A percentile compares a stretch with the other conserved stretches of the same genome.
phyloP scores from a whole-genome alignment of 1,140 invertebrate species.

The Mylabris phalerata region DNA sequence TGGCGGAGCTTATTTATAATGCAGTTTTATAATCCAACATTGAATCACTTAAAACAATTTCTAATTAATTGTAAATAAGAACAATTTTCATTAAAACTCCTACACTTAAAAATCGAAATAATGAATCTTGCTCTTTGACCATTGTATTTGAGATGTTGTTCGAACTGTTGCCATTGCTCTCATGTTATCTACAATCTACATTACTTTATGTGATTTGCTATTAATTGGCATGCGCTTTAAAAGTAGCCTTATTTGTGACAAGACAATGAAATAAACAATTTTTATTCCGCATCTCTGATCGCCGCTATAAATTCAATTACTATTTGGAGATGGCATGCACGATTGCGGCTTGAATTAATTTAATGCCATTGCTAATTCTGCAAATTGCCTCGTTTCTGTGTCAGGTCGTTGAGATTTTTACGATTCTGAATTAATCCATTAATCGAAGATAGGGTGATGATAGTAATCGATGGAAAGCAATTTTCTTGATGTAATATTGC shows the following conservation, averaged over 20 bases:
- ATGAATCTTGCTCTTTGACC: conserved; percentile 11
- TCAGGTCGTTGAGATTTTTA: too few relatives aligned
- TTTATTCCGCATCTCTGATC: conserved; percentile 19
- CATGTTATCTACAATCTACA: conserved; percentile 25
- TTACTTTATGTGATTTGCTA: conserved; percentile 26
- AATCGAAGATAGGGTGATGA: too few relatives aligned
- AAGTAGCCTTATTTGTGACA: conserved; percentile 23
- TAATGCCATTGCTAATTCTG: conserved; percentile 17
- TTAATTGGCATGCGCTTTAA: conserved; percentile 28
- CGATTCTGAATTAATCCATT: too few relatives aligned
- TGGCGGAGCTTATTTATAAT: not conserved
- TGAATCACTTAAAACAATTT: not conserved
- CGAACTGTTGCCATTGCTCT: conserved; percentile 3
- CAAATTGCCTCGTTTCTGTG: not conserved
- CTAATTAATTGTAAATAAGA: conserved; percentile 7
- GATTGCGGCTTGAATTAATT: conserved; percentile 21
- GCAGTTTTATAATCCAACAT: not conserved
- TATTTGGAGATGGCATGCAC: conserved; percentile 21
- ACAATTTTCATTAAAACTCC: conserved; percentile 10
- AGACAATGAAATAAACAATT: conserved; percentile 28
- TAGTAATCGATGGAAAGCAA: too few relatives aligned
- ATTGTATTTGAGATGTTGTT: conserved; percentile 14
- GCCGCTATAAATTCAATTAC: conserved; percentile 23
- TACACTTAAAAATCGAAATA: not conserved
- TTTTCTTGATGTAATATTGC: too few relatives aligned